Evolutionary conservation across 2,113 vertebrate genomes (phyloP).

Genomic region (Odontophorus gujanensis): DNA sequence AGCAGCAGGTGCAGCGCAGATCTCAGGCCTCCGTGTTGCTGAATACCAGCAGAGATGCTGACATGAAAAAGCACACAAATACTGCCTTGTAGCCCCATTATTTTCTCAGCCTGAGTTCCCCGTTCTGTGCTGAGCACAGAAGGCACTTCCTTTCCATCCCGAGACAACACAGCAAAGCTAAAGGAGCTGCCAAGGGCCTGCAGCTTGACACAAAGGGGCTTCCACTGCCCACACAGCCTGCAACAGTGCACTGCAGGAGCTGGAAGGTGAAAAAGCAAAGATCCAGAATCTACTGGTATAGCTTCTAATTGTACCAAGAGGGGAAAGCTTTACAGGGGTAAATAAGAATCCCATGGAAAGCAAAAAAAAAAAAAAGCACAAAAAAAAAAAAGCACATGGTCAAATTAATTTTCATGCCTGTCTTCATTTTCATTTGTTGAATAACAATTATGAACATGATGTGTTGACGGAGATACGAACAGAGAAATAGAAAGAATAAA

Average conservation of each 20-base stretch:
- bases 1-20: not conserved
- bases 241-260: fast-evolving
- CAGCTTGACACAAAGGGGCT: not conserved
- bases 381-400: not conserved
- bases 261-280: not conserved
- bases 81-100: fast-evolving
- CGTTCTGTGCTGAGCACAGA: not conserved
- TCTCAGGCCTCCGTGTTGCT: not conserved
- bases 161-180: not conserved
- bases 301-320: not conserved
- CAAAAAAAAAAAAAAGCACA: not conserved
- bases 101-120: not conserved
- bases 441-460: not conserved
- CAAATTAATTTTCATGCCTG: not conserved
- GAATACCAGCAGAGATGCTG: not conserved
- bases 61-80: not conserved
- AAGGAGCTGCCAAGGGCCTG: not conserved
- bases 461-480: not conserved
- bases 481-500: not conserved
- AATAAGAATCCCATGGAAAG: not conserved
- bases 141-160: not conserved
- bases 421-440: not conserved
- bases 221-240: not conserved
- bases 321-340: not conserved
- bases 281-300: not conserved